phyloP scores from a whole-genome alignment of 2,113 vertebrate species.

The Mungos mungo region DNA sequence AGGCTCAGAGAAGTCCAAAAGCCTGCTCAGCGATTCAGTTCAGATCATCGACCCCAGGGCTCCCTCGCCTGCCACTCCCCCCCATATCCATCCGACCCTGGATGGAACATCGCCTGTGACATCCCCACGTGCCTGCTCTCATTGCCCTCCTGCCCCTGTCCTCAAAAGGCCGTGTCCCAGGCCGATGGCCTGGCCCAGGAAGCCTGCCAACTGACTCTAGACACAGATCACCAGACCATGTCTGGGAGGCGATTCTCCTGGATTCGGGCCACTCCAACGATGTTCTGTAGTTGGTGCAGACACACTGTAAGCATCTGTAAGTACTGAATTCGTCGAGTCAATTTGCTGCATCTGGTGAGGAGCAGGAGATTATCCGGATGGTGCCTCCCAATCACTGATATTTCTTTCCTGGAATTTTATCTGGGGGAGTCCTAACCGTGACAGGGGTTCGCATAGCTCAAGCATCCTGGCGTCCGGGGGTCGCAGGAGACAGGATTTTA shows the following conservation, averaged over 20 bases:
- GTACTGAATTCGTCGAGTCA: background rate
- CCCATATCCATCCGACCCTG: background rate
- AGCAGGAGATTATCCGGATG: no score
- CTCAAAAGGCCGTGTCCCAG: background rate
- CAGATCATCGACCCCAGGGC: accelerated
- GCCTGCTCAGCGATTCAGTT: background rate
- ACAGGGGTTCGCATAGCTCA: accelerated
- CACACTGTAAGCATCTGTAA: accelerated
- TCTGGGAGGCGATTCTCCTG: background rate
- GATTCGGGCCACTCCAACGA: background rate
- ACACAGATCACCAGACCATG: accelerated
- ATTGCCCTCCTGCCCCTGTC: background rate
- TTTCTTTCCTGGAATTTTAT: accelerated
- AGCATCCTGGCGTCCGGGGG: accelerated
- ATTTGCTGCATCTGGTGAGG: no score
- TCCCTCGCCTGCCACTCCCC: accelerated
- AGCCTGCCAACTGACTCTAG: background rate
- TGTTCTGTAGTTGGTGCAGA: background rate
- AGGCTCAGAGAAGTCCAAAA: background rate
- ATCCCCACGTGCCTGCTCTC: accelerated
- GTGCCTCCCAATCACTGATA: accelerated
- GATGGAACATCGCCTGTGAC: background rate
- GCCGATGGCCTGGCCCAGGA: background rate
- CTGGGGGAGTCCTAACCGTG: background rate
- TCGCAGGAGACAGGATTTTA: accelerated